A percentile compares a stretch with the other conserved stretches of the same genome.
Evolutionary conservation across 2,113 vertebrate genomes (phyloP).

Genomic region (Scomber colias): DNA sequence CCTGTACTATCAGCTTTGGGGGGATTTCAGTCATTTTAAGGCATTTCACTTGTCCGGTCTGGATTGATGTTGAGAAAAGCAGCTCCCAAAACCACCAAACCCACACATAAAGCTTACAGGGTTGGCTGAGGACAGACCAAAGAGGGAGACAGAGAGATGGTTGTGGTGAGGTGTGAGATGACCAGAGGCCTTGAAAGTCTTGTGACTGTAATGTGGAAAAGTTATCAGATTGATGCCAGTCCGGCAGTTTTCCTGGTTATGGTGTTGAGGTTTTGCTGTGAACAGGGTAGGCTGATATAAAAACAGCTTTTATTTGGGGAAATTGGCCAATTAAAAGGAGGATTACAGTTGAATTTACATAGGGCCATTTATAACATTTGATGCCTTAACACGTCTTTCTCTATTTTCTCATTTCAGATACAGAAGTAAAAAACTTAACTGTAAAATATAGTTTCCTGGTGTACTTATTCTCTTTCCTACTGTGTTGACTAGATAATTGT

Average conservation of each 20-base stretch:
- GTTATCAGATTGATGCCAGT: constrained; percentile 33
- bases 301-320: constrained; percentile 36
- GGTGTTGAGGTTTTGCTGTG: constrained; percentile 46
- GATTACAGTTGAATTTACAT: background rate
- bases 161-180: constrained; percentile 48
- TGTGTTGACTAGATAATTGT: background rate
- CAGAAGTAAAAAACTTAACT: no score
- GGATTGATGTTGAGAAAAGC: constrained; percentile 75
- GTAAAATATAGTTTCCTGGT: no score
- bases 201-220: constrained; percentile 57
- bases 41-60: constrained; percentile 70
- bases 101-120: constrained; percentile 61
- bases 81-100: constrained; percentile 68
- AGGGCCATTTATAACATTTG: background rate
- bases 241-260: background rate
- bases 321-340: constrained; percentile 25
- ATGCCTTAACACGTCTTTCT: background rate
- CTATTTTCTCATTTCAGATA: background rate
- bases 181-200: constrained; percentile 62
- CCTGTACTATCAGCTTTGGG: constrained; percentile 74
- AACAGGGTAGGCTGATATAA: constrained; percentile 35
- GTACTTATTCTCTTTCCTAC: background rate
- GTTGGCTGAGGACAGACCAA: constrained; percentile 61
- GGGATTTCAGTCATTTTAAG: constrained; percentile 77
- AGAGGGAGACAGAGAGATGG: constrained; percentile 30